These are phyloP conservation scores for Proisotoma minuta DNA, from an alignment of 2,888 invertebrate genomes.

Conservation along the genomic window DNA sequence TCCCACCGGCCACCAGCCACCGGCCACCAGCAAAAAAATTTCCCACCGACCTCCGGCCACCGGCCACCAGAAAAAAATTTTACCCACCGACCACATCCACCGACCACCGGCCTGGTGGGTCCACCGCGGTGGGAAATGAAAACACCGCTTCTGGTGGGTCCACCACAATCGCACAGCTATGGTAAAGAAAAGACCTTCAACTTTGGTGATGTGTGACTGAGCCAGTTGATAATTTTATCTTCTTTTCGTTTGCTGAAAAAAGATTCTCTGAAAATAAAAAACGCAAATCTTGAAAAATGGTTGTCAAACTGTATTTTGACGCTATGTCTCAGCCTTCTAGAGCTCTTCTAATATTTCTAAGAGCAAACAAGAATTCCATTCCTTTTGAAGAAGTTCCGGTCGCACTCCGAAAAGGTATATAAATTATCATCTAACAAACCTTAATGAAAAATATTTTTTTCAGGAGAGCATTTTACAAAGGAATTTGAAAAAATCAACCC, in stretches of 20 bases:
- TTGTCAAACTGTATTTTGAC: conserved; percentile 39
- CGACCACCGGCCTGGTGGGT: too few relatives aligned
- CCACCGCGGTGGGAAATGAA: background rate
- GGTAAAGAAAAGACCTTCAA: too few relatives aligned
- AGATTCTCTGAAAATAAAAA: background rate
- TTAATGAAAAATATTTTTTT: background rate
- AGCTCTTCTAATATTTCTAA: conserved; percentile 37
- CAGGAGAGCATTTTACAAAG: conserved; percentile 49
- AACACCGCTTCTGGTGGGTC: too few relatives aligned
- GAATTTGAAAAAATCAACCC: conserved; percentile 52
- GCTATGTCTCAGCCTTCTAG: conserved; percentile 43
- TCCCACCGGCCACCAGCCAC: too few relatives aligned
- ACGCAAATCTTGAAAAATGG: conserved; percentile 16
- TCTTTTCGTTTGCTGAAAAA: background rate
- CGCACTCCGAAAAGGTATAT: conserved; percentile 38
- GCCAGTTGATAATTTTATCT: too few relatives aligned
- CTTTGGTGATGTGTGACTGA: too few relatives aligned
- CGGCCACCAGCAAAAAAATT: too few relatives aligned
- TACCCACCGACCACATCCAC: too few relatives aligned
- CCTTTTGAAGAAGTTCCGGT: conserved; percentile 38
- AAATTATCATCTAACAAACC: background rate
- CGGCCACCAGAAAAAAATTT: too few relatives aligned
- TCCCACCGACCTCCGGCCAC: too few relatives aligned
- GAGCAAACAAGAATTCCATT: conserved; percentile 30
- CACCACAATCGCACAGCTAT: too few relatives aligned